Evolutionary conservation across 2,797 vertebrate species (phyloP), one percentile per base, ranked within the genome.

Genomic region (Chromis chromis): DNA sequence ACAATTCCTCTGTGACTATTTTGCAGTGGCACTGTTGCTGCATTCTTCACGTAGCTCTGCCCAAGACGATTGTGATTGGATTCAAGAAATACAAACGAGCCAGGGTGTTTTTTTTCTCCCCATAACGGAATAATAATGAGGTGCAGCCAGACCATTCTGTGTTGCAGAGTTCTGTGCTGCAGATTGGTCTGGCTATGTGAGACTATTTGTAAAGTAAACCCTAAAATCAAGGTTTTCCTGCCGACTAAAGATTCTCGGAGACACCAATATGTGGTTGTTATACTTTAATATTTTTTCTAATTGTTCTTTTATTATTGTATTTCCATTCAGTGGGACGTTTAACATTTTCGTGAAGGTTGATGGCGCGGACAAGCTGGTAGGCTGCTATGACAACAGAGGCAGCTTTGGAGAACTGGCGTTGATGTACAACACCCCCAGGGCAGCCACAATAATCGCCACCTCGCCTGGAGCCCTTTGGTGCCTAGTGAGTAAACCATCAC

Each of bases 391-490:
- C 88, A 98, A 99, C 86, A 94, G 94, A 78, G 98, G 98, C 81
- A 98, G 98, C 91, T 99, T 99, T 81, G 98, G 98, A 81, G 98
- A 99, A 88, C 92, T 99, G 91, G 98, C 98, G 46, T 95, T 99
- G 94, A 99, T 99, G 98, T 99, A 99, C 93, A 99, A 99, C 83
- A 99, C 98, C 55, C 96, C 96, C 54, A 96, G 98, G 92, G 98
- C 98, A 63, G 98, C 98, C 90, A 99, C 98, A 65, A 99, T 99
- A 90, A 94, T 96, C 73, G 97, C 98, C 93, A 98, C 96, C 91
- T 97, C 97, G 85, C 93, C 95, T 87, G 98, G 98, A 90, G 95
- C 97, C 85, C 94, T 99, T 87, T 99, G 98, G 98, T 97, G 98
- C 88, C 94, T 99, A 94, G 98, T 99, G 92, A 97, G 98, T 96